Evolutionary conservation across 2,113 vertebrate genomes (phyloP).

Genomic region (Mus pahari): DNA sequence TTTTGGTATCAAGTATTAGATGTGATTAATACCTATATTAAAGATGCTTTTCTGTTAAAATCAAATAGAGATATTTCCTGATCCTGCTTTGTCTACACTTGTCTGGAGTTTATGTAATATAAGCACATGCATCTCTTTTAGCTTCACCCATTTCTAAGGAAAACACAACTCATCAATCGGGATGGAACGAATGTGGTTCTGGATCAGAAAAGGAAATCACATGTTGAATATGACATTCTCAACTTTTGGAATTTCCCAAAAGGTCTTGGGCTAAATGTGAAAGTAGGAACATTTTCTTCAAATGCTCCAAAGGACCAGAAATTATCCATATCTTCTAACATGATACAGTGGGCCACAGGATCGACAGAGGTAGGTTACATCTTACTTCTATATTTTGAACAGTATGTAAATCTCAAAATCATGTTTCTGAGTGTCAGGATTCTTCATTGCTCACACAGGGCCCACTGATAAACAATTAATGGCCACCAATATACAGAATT

Average conservation of each 20-base stretch:
- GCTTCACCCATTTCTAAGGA: not conserved
- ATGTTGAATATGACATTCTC: not conserved
- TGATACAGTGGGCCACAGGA: not conserved
- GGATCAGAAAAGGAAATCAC: not conserved
- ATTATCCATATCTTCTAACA: not conserved
- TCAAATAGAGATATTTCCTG: not conserved
- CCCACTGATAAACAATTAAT: not conserved
- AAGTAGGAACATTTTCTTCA: not conserved
- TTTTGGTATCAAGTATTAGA: not conserved
- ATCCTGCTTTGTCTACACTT: not conserved
- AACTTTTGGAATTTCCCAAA: not conserved
- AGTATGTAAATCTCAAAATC: not conserved
- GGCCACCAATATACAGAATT: not conserved
- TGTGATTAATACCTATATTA: not conserved
- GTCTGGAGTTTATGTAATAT: not conserved
- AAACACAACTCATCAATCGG: no score
- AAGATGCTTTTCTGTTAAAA: not conserved
- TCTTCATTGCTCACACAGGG: not conserved
- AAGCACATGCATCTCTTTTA: not conserved
- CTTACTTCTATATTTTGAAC: rapidly evolving
- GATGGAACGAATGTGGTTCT: not conserved
- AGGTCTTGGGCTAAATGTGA: not conserved
- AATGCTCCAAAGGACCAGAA: not conserved
- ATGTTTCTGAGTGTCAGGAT: no score
- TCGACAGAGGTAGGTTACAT: not conserved